These are phyloP conservation scores for Panagrolaimus sp. DNA, from an alignment of 1,140 invertebrate species.

Conservation along the genomic window DNA sequence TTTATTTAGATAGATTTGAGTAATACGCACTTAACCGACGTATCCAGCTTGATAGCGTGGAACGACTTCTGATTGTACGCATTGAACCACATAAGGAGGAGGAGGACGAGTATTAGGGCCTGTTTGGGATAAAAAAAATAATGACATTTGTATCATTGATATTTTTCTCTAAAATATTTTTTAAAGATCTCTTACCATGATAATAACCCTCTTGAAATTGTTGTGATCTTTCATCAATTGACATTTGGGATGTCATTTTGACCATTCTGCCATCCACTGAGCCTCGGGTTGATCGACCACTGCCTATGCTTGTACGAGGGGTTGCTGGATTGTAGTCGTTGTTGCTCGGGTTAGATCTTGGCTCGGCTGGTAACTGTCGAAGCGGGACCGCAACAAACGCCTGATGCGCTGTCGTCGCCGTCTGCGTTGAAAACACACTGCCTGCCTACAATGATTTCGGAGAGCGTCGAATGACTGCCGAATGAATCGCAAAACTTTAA, in stretches of 20 bases:
- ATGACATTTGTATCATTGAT: no score
- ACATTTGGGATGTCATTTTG: constrained; percentile 9
- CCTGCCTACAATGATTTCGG: constrained; percentile 16
- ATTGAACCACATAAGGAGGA: constrained; percentile 5
- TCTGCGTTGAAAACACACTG: constrained; percentile 18
- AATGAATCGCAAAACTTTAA: constrained; percentile 15
- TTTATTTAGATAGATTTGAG: no score
- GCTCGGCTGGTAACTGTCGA: constrained; percentile 14
- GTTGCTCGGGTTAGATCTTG: background rate
- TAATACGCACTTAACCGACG: no score
- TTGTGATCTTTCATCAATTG: constrained; percentile 1
- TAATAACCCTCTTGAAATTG: background rate
- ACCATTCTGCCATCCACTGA: background rate
- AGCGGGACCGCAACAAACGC: constrained; percentile 13
- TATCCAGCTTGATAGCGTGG: background rate
- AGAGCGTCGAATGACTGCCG: constrained; percentile 1
- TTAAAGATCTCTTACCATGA: background rate
- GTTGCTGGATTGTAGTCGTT: constrained; percentile 1
- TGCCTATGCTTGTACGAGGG: background rate
- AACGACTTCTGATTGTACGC: constrained; percentile 8
- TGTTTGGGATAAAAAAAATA: background rate
- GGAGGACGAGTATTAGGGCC: constrained; percentile 2
- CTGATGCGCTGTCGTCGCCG: constrained; percentile 12
- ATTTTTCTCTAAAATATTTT: no score
- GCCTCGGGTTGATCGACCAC: background rate